A percentile compares a stretch with the other conserved stretches of the same genome.
Conservation (phyloP, 2,888 invertebrate genomes). For the Papilio gigon region DNA sequence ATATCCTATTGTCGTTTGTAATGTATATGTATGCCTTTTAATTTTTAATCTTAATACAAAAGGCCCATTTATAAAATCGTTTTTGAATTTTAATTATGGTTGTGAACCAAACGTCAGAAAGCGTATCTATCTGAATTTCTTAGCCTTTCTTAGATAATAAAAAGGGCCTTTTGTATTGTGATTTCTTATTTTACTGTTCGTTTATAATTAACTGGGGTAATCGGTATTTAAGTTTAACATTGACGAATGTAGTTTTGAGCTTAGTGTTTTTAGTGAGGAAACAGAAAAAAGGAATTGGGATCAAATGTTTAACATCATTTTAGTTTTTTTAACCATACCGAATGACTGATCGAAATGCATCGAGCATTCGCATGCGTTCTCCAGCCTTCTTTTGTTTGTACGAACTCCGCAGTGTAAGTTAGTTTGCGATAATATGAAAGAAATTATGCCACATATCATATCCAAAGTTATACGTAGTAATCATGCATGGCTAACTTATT, state of each 20-base stretch:
- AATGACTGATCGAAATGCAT: background rate
- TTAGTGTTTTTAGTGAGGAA: slow-evolving; percentile 26
- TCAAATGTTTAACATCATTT: slow-evolving; percentile 32
- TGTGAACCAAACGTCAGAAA: background rate
- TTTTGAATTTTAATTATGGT: background rate
- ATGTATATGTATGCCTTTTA: background rate
- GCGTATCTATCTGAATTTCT: background rate
- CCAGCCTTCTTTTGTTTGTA: background rate
- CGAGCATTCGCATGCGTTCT: background rate
- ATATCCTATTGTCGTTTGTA: background rate
- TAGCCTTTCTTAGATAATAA: background rate
- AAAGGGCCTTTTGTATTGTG: slow-evolving; percentile 9
- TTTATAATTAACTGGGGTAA: background rate
- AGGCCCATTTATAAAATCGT: background rate
- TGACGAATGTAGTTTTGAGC: slow-evolving; percentile 31
- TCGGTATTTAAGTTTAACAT: no score
- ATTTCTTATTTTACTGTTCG: background rate
- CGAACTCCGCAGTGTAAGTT: background rate
- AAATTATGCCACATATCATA: background rate
- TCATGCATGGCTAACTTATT: slow-evolving; percentile 12
- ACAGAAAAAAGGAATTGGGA: slow-evolving; percentile 31
- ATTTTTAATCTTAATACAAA: background rate
- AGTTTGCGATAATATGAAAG: background rate
- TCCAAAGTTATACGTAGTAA: background rate
- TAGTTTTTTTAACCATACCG: slow-evolving; percentile 45